These are phyloP conservation scores for Chamaetylas fuelleborni DNA, from an alignment of 2,113 vertebrate species.

Conservation along the genomic window DNA sequence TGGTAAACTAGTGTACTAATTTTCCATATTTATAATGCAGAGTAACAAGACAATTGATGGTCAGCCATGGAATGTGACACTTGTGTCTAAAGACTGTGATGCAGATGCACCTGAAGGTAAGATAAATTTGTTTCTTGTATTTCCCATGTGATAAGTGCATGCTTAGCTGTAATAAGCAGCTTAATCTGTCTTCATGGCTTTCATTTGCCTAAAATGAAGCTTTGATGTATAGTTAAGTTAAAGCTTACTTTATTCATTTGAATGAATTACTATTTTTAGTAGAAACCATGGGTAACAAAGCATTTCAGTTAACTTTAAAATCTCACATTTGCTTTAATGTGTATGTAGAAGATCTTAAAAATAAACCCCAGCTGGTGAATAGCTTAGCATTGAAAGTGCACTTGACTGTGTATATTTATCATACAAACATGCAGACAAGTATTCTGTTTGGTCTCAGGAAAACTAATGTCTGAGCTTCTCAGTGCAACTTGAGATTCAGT, in stretches of 20 bases:
- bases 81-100: constrained; percentile 84
- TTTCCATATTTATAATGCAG: constrained; percentile 29
- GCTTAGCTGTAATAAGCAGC: background rate
- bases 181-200: background rate
- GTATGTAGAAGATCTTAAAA: background rate
- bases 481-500: background rate
- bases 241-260: background rate
- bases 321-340: background rate
- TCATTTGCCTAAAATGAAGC: background rate
- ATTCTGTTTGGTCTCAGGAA: background rate
- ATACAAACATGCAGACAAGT: background rate
- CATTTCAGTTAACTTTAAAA: background rate
- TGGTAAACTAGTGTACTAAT: background rate
- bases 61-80: constrained; percentile 67
- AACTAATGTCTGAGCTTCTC: background rate
- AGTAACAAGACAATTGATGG: constrained; percentile 68
- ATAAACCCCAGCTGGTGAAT: background rate
- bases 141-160: background rate
- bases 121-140: background rate
- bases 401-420: background rate
- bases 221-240: background rate
- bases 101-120: constrained; percentile 94
- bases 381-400: background rate
- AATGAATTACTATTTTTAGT: background rate
- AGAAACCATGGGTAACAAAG: background rate